Evolutionary conservation across 2,797 vertebrate genomes (phyloP).

Genomic region (Oophaga sylvatica): DNA sequence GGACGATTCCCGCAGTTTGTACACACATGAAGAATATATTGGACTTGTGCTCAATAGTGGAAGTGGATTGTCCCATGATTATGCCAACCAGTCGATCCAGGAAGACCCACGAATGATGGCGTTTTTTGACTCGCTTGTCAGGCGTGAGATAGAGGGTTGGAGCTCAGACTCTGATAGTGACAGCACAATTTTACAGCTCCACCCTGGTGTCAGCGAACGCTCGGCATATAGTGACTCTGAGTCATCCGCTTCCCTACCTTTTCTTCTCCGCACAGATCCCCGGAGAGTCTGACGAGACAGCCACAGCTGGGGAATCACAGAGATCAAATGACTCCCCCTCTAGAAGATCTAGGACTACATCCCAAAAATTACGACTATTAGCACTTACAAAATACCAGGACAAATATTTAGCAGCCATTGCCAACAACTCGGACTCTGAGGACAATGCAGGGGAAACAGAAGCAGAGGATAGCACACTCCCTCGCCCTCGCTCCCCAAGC

Average conservation of each 20-base stretch:
- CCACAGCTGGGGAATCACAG: conserved; percentile 75
- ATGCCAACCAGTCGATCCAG: conserved; percentile 95
- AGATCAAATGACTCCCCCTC: conserved; percentile 72
- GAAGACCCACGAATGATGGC: conserved; percentile 99
- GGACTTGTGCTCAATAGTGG: conserved; percentile 96
- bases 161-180: conserved; percentile 97
- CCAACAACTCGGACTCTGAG: conserved; percentile 92
- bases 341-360: conserved; percentile 73
- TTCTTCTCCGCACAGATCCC: conserved; percentile 74
- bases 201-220: conserved; percentile 81
- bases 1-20: conserved; percentile 93
- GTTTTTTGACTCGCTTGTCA: conserved; percentile 95
- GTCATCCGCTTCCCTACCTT: conserved; percentile 85
- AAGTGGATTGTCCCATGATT: conserved; percentile 95
- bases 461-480: conserved; percentile 91
- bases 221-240: conserved; percentile 86
- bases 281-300: conserved; percentile 74
- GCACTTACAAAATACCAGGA: conserved; percentile 81
- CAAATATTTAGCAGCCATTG: conserved; percentile 85
- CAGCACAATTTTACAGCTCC: conserved; percentile 94
- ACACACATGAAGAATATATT: conserved; percentile 98
- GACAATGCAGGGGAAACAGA: conserved; percentile 86
- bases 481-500: conserved; percentile 90
- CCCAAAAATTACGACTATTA: conserved; percentile 78
- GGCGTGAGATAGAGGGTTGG: conserved; percentile 97